phyloP scores from a whole-genome alignment of 2,113 vertebrate genomes.

The Hypocryptadius cinnamomeus region DNA sequence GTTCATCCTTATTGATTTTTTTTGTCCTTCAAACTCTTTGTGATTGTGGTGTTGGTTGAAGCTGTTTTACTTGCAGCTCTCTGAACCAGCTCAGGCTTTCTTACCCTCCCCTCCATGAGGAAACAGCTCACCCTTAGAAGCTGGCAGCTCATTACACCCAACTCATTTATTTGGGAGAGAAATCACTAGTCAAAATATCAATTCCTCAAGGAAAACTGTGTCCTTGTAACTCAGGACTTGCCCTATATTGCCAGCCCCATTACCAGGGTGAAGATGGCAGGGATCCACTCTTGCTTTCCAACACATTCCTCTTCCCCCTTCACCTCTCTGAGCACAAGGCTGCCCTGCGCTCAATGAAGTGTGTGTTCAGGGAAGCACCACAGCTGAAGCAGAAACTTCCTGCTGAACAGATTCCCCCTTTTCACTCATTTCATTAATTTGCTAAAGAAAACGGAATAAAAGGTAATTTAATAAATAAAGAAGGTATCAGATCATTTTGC shows the following conservation, averaged over 20 bases:
- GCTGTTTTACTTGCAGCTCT: neutral
- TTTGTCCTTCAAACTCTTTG: neutral
- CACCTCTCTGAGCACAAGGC: neutral
- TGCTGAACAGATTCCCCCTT: neutral
- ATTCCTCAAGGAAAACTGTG: neutral
- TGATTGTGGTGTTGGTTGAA: neutral
- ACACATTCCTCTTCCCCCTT: neutral
- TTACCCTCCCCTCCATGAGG: neutral
- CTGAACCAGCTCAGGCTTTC: neutral
- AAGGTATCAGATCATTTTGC: neutral
- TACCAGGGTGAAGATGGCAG: neutral
- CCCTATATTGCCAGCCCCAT: neutral
- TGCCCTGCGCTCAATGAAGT: neutral
- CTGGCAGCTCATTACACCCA: neutral
- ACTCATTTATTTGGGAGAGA: neutral
- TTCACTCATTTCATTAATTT: neutral
- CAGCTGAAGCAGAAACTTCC: neutral
- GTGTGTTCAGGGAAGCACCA: neutral
- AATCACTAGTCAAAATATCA: neutral
- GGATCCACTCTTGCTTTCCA: neutral
- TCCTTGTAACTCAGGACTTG: neutral
- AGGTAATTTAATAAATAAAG: neutral
- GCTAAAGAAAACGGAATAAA: neutral
- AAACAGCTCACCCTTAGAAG: neutral
- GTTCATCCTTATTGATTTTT: neutral